These are phyloP conservation scores for Trichechus manatus DNA, from an alignment of 2,113 vertebrate genomes.

Conservation along the genomic window DNA sequence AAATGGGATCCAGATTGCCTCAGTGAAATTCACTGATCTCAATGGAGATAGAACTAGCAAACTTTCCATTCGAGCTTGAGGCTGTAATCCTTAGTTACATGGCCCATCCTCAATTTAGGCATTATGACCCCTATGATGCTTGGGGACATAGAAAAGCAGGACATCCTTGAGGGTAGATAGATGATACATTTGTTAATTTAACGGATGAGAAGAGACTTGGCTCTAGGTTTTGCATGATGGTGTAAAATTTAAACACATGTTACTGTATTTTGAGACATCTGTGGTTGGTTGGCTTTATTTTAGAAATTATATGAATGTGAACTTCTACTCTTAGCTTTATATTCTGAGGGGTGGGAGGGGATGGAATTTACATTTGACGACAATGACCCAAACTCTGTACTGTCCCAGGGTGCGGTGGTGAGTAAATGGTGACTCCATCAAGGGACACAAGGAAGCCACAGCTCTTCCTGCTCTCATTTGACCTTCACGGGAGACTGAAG, in stretches of 20 bases:
- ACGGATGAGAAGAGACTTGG: background rate
- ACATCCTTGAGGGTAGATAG: background rate
- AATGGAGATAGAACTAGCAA: background rate
- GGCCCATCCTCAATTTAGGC: background rate
- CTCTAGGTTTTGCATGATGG: background rate
- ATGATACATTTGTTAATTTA: background rate
- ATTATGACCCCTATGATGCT: background rate
- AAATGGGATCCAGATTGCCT: background rate
- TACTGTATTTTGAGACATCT: background rate
- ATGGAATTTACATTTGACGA: background rate
- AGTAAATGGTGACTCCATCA: background rate
- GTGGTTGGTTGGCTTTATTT: background rate
- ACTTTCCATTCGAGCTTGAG: background rate
- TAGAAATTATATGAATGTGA: background rate
- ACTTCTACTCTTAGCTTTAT: background rate
- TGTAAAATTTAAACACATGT: background rate
- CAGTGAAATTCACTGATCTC: background rate
- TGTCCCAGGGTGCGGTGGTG: background rate
- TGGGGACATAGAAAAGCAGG: background rate
- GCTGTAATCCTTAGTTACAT: no score
- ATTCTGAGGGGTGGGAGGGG: background rate
- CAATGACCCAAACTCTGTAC: background rate
- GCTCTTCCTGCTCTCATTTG: fast-evolving
- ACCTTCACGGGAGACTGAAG: background rate
- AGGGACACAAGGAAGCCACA: background rate